phyloP scores from a whole-genome alignment of 2,113 vertebrate species.

The Limanda limanda region DNA sequence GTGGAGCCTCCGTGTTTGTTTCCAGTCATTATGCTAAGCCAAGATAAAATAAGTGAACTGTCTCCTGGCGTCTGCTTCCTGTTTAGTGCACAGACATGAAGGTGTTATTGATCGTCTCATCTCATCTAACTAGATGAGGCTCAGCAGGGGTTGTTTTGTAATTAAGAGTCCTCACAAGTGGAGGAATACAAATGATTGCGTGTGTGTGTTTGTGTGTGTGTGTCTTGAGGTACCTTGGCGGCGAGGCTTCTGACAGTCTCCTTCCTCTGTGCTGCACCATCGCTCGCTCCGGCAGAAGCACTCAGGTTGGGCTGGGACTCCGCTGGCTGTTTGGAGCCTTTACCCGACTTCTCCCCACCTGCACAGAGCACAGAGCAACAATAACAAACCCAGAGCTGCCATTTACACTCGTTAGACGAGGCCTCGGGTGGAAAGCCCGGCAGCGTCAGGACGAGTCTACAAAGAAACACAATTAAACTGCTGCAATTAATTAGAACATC shows the following conservation, averaged over 20 bases:
- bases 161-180: not conserved
- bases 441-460: not conserved
- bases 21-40: not conserved
- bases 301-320: slow-evolving; percentile 72
- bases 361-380: slow-evolving; percentile 40
- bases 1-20: not conserved
- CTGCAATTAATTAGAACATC: slow-evolving; percentile 50
- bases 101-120: slow-evolving; percentile 1
- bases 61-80: slow-evolving; percentile 1
- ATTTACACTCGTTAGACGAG: slow-evolving; percentile 46
- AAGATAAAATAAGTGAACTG: not conserved
- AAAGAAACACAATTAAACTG: slow-evolving; percentile 32
- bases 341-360: slow-evolving; percentile 85
- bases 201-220: slow-evolving; percentile 14
- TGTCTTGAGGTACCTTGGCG: slow-evolving; percentile 85
- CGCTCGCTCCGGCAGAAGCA: slow-evolving; percentile 73
- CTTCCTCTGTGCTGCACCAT: slow-evolving; percentile 80
- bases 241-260: slow-evolving; percentile 89
- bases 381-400: slow-evolving; percentile 53
- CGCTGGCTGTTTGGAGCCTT: slow-evolving; percentile 83
- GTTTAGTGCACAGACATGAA: not conserved
- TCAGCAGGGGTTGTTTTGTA: slow-evolving; percentile 2
- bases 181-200: slow-evolving; percentile 19
- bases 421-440: slow-evolving; percentile 27
- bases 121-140: not conserved